A percentile compares a stretch with the other conserved stretches of the same genome.
phyloP scores from a whole-genome alignment of 2,888 invertebrate species.

The Tortrix viridana region DNA sequence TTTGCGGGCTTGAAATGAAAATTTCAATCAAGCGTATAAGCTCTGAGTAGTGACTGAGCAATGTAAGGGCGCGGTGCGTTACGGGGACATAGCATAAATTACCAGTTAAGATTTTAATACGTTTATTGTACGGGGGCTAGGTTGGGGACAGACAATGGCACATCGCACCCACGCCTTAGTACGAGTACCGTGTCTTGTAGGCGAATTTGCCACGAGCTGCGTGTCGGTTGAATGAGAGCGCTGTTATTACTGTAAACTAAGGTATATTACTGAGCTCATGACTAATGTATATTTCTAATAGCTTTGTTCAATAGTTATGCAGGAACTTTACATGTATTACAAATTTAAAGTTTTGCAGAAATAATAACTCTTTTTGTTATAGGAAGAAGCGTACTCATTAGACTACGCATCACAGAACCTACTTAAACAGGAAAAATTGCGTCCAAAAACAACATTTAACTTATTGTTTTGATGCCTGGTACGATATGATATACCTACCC shows the following conservation, averaged over 20 bases:
- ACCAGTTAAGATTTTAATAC: slow-evolving; percentile 56
- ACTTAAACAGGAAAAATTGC: too few relatives aligned
- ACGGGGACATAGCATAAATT: slow-evolving; percentile 54
- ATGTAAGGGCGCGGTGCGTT: slow-evolving; percentile 38
- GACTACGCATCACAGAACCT: too few relatives aligned
- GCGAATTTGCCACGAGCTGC: slow-evolving; percentile 8
- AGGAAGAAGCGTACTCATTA: too few relatives aligned
- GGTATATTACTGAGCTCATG: slow-evolving; percentile 30
- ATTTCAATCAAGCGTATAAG: slow-evolving; percentile 21
- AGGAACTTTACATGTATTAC: slow-evolving; percentile 27
- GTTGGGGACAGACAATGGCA: slow-evolving; percentile 47
- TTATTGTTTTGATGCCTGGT: too few relatives aligned
- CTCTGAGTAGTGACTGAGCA: background rate
- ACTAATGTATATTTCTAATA: slow-evolving; percentile 34
- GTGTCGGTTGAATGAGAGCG: slow-evolving; percentile 1
- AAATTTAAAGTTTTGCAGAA: slow-evolving; percentile 1
- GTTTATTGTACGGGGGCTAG: slow-evolving; percentile 54
- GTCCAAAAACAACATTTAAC: too few relatives aligned
- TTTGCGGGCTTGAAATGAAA: slow-evolving; percentile 23
- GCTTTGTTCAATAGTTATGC: slow-evolving; percentile 28
- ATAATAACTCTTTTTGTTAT: too few relatives aligned
- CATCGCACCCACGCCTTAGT: slow-evolving; percentile 35
- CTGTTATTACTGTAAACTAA: slow-evolving; percentile 39
- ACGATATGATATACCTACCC: too few relatives aligned
- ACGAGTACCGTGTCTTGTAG: slow-evolving; percentile 1